phyloP scores from a whole-genome alignment of 2,888 invertebrate species.

The Eulithis testata region DNA sequence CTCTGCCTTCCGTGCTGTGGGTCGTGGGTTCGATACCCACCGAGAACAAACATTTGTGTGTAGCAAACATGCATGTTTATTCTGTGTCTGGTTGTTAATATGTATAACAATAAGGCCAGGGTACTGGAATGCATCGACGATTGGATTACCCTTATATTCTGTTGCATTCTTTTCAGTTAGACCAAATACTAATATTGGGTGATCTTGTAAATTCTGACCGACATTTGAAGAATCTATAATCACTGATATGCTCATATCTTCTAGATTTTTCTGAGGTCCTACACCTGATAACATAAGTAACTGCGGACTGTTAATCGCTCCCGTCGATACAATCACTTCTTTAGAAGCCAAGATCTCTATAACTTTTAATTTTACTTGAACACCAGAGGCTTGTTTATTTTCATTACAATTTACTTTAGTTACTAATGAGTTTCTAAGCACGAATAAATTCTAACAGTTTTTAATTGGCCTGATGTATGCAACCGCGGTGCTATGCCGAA shows the following conservation, averaged over 20 bases:
- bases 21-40: no score
- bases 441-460: constrained; percentile 52
- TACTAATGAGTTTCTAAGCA: constrained; percentile 51
- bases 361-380: constrained; percentile 49
- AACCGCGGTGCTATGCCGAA: constrained; percentile 54
- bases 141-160: constrained; percentile 31
- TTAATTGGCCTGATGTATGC: constrained; percentile 52
- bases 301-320: constrained; percentile 62
- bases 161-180: constrained; percentile 37
- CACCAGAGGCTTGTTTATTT: constrained; percentile 50
- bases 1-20: no score
- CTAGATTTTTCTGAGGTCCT: constrained; percentile 58
- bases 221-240: constrained; percentile 55
- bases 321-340: constrained; percentile 64
- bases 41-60: no score
- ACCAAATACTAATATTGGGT: constrained; percentile 51
- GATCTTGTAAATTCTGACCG: constrained; percentile 64
- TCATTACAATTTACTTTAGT: constrained; percentile 39
- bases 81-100: no score
- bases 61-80: no score
- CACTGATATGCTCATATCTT: constrained; percentile 49
- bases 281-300: constrained; percentile 66
- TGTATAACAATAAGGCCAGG: constrained; percentile 53
- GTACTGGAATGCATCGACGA: constrained; percentile 35
- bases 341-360: constrained; percentile 46